These are phyloP conservation scores for Sciurus vulgaris DNA, from an alignment of 2,797 vertebrate genomes.

Conservation along the genomic window DNA sequence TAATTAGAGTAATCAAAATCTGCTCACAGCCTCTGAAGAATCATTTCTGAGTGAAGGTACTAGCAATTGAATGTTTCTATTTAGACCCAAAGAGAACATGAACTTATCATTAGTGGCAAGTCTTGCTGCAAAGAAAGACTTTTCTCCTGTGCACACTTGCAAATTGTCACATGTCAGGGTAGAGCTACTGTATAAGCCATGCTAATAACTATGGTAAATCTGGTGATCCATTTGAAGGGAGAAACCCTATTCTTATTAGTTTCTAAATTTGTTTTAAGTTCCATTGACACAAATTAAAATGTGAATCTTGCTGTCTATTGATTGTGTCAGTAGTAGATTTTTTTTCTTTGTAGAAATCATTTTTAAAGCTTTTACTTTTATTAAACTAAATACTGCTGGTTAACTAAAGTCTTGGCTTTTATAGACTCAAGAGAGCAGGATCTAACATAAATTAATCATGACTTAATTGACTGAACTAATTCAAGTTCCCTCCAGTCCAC, in stretches of 20 bases:
- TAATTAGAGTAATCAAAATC: conserved; percentile 72
- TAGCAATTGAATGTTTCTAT: neutral
- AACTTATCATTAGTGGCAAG: neutral
- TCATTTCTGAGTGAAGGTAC: neutral
- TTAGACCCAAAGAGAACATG: conserved; percentile 52
- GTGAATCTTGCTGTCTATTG: conserved; percentile 82
- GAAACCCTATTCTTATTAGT: conserved; percentile 15
- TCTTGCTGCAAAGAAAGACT: neutral
- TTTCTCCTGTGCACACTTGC: neutral
- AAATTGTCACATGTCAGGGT: neutral
- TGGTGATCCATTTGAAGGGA: conserved; percentile 66
- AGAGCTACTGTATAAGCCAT: conserved; percentile 5
- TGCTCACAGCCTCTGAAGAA: conserved; percentile 8
- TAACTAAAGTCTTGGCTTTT: conserved; percentile 88
- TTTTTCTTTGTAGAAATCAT: conserved; percentile 77
- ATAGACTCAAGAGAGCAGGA: conserved; percentile 85
- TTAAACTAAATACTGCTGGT: conserved; percentile 87
- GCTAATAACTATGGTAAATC: conserved; percentile 50
- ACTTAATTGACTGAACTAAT: conserved; percentile 91
- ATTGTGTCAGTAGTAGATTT: conserved; percentile 81
- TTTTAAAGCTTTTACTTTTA: conserved; percentile 88
- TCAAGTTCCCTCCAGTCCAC: conserved; percentile 86
- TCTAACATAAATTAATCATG: conserved; percentile 90
- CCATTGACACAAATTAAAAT: conserved; percentile 83
- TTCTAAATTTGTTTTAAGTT: conserved; percentile 75